Evolutionary conservation across 2,113 vertebrate species (phyloP).

Genomic region (Pachyramphus minor): DNA sequence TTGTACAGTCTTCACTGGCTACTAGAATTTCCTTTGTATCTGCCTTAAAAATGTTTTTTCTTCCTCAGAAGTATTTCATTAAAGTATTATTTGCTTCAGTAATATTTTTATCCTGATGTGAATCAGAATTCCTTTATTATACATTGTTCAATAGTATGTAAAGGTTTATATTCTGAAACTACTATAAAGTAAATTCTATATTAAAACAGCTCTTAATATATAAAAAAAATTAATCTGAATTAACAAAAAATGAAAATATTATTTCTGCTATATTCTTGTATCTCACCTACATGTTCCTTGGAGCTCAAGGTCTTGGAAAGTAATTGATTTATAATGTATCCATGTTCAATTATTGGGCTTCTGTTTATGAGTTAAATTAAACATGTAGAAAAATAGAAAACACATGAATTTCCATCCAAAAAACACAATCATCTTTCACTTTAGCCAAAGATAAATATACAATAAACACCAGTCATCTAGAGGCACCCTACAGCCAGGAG

Average conservation of each 20-base stretch:
- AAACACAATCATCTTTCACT: neutral
- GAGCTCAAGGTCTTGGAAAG: neutral
- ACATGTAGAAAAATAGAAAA: neutral
- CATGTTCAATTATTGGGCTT: neutral
- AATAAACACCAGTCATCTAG: neutral
- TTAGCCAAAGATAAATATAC: neutral
- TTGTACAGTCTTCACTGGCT: neutral
- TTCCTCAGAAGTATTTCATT: neutral
- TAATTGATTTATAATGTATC: neutral
- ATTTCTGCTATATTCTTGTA: neutral
- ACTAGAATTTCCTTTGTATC: neutral
- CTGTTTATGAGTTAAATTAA: constrained; percentile 21
- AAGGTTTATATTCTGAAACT: neutral
- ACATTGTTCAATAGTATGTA: neutral
- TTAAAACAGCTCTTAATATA: neutral
- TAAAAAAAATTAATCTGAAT: neutral
- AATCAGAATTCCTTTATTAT: neutral
- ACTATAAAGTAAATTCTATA: constrained; percentile 8
- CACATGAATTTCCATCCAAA: neutral
- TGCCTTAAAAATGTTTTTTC: neutral
- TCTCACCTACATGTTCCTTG: neutral
- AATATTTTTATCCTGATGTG: neutral
- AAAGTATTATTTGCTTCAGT: neutral
- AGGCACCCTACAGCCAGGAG: neutral
- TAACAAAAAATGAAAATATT: neutral